These are phyloP conservation scores for Drosophila suboccidentalis DNA, from an alignment of 2,888 invertebrate species.

Conservation along the genomic window DNA sequence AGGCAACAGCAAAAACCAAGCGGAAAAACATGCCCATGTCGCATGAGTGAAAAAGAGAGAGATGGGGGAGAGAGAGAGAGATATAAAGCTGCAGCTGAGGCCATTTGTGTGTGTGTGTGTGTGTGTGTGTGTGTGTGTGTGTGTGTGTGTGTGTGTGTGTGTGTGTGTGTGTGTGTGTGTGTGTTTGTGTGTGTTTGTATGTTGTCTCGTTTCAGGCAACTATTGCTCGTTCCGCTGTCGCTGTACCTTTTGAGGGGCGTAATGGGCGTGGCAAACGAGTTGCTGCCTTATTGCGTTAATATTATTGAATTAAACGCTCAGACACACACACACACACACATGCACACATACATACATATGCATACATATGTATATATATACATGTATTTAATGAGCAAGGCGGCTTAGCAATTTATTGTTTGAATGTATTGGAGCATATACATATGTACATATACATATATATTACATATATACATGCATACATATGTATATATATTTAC, in stretches of 20 bases:
- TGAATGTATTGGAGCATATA: constrained; percentile 24
- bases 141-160: constrained; percentile 18
- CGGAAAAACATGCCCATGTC: constrained; percentile 53
- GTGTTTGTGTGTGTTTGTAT: constrained; percentile 2
- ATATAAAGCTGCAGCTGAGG: constrained; percentile 38
- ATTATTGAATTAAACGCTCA: constrained; percentile 70
- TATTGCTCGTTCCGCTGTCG: constrained; percentile 34
- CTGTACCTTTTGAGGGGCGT: constrained; percentile 48
- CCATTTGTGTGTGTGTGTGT: constrained; percentile 23
- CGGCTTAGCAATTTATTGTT: constrained; percentile 68
- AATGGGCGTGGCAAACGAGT: constrained; percentile 55
- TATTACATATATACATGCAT: background rate
- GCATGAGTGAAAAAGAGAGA: background rate
- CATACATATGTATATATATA: background rate
- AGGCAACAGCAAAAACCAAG: constrained; percentile 33
- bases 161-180: constrained; percentile 22
- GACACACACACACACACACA: constrained; percentile 7
- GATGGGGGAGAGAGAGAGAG: background rate
- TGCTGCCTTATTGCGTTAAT: constrained; percentile 58
- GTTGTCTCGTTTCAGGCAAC: constrained; percentile 6
- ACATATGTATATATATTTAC: background rate
- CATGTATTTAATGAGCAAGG: constrained; percentile 63
- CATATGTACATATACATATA: background rate
- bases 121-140: constrained; percentile 23
- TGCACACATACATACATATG: background rate